phyloP scores from a whole-genome alignment of 2,888 invertebrate genomes.

The Deilephila elpenor region DNA sequence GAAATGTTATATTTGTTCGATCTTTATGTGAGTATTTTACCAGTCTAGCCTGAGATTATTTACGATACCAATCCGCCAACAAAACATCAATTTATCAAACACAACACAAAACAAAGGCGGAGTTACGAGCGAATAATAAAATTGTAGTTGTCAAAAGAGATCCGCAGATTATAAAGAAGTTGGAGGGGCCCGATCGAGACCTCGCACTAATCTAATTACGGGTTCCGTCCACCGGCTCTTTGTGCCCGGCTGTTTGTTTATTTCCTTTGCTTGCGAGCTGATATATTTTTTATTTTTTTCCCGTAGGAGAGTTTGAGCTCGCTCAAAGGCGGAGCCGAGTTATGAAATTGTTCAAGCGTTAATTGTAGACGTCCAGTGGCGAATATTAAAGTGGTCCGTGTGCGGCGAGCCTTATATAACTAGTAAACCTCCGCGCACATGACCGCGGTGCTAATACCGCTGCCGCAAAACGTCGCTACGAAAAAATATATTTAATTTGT shows the following conservation, averaged over 20 bases:
- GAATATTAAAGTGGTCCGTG: constrained; percentile 79
- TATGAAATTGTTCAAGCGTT: constrained; percentile 83
- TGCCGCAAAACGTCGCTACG: constrained; percentile 38
- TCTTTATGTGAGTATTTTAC: constrained; percentile 11
- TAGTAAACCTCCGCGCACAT: constrained; percentile 71
- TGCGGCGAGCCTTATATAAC: constrained; percentile 65
- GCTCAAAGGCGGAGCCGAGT: constrained; percentile 82
- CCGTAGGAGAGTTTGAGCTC: constrained; percentile 56
- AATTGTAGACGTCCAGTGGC: constrained; percentile 82
- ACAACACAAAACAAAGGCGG: constrained; percentile 23
- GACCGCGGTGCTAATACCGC: constrained; percentile 48
- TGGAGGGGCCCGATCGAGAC: constrained; percentile 61
- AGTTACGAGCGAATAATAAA: constrained; percentile 42
- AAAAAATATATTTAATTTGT: constrained; percentile 23
- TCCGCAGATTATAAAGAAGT: constrained; percentile 58
- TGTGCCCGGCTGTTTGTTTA: constrained; percentile 66
- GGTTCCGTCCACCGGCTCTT: constrained; percentile 49
- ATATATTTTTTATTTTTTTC: constrained; percentile 72
- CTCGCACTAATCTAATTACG: constrained; percentile 77
- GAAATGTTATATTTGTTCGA: constrained; percentile 17
- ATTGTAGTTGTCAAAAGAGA: constrained; percentile 54
- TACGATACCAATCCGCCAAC: constrained; percentile 24
- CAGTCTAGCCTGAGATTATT: constrained; percentile 18
- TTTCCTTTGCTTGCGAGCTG: constrained; percentile 64
- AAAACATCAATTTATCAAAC: constrained; percentile 27